phyloP scores from a whole-genome alignment of 2,113 vertebrate species.

The Chascanopsetta lugubris region DNA sequence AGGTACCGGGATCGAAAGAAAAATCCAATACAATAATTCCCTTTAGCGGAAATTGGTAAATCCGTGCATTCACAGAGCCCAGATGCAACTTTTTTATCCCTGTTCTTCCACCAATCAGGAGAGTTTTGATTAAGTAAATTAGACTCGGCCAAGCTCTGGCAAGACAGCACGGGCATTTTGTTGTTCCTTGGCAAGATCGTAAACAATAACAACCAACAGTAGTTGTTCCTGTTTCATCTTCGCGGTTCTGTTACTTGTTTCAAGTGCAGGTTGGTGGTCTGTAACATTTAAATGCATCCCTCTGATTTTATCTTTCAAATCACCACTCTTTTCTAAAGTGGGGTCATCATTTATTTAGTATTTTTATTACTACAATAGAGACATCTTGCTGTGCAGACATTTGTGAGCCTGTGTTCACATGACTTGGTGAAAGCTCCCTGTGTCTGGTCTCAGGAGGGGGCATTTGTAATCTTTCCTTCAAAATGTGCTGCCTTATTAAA shows the following conservation, averaged over 20 bases:
- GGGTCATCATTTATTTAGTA: conserved; percentile 38
- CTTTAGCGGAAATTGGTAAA: conserved; percentile 55
- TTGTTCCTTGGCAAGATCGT: conserved; percentile 43
- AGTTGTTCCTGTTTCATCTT: conserved; percentile 27
- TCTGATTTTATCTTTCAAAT: conserved; percentile 53
- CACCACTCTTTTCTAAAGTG: conserved; percentile 20
- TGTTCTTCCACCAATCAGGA: conserved; percentile 27
- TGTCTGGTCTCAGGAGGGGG: conserved; percentile 1
- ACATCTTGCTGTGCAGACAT: conserved; percentile 48
- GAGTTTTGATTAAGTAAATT: conserved; percentile 64
- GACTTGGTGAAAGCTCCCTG: conserved; percentile 18
- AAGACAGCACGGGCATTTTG: conserved; percentile 30
- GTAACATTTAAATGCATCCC: conserved; percentile 34
- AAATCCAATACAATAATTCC: conserved; percentile 44
- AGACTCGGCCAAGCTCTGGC: conserved; percentile 46
- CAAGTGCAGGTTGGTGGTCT: conserved; percentile 52
- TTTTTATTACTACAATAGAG: conserved; percentile 22
- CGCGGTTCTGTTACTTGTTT: conserved; percentile 36
- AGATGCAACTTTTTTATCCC: conserved; percentile 51
- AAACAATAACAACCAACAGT: conserved; percentile 31
- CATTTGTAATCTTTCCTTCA: conserved; percentile 24
- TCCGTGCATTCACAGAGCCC: conserved; percentile 39
- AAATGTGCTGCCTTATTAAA: conserved; percentile 29
- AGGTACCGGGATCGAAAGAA: conserved; percentile 22
- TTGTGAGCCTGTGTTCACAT: conserved; percentile 32